These are phyloP conservation scores for Austrolebias charrua DNA, from an alignment of 2,797 vertebrate species.

Conservation along the genomic window DNA sequence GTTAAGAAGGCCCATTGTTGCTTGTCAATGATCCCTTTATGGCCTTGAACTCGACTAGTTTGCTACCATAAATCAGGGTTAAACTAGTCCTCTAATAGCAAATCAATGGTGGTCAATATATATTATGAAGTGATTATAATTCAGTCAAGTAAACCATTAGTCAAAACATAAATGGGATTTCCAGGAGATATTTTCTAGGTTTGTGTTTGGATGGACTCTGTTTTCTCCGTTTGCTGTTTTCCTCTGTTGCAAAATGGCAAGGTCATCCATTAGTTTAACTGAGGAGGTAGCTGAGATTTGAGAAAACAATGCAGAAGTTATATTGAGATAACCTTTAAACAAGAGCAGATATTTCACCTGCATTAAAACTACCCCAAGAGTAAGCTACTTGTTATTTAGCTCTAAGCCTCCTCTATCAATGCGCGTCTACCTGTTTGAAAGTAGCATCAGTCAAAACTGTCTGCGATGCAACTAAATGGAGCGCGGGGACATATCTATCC, in stretches of 20 bases:
- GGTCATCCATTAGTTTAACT: slow-evolving; percentile 68
- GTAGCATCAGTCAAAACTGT: slow-evolving; percentile 74
- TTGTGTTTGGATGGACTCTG: slow-evolving; percentile 26
- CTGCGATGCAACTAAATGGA: slow-evolving; percentile 72
- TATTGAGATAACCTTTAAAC: slow-evolving; percentile 84
- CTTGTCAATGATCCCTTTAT: slow-evolving; percentile 78
- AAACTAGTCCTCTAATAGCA: slow-evolving; percentile 72
- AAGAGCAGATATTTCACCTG: slow-evolving; percentile 79
- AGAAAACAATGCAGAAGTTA: slow-evolving; percentile 74
- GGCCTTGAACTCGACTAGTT: slow-evolving; percentile 66
- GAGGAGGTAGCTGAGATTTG: slow-evolving; percentile 63
- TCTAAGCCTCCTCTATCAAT: slow-evolving; percentile 75
- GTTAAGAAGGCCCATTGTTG: slow-evolving; percentile 70
- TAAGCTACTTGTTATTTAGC: slow-evolving; percentile 72
- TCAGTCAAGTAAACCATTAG: slow-evolving; percentile 58
- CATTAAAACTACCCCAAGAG: slow-evolving; percentile 68
- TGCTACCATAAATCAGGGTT: slow-evolving; percentile 68
- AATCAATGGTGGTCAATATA: slow-evolving; percentile 72
- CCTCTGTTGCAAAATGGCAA: slow-evolving; percentile 45
- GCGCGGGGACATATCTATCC: slow-evolving; percentile 77
- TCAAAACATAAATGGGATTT: slow-evolving; percentile 56
- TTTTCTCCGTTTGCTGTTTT: slow-evolving; percentile 30
- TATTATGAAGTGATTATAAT: slow-evolving; percentile 76
- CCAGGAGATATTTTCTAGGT: slow-evolving; percentile 7
- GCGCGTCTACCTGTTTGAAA: slow-evolving; percentile 46